These are phyloP conservation scores for Drosophila simulans DNA, from an alignment of 1,140 invertebrate genomes.

Conservation along the genomic window DNA sequence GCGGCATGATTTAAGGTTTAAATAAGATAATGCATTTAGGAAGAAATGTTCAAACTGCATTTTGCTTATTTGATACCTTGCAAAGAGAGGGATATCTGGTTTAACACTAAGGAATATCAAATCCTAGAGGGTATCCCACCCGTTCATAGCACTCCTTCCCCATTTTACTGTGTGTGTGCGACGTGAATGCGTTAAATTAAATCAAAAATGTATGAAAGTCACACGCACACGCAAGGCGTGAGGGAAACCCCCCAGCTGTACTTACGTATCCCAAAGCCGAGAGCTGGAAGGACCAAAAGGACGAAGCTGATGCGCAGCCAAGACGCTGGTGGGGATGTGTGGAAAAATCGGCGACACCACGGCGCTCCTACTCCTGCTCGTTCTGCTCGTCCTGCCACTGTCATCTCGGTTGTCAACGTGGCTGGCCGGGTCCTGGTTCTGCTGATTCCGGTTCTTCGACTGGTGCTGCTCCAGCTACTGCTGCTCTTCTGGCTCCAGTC, in stretches of 20 bases:
- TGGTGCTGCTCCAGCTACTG: background rate
- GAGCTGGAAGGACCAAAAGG: slow-evolving; percentile 22
- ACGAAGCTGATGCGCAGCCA: slow-evolving; percentile 47
- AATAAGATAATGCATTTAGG: too few relatives aligned
- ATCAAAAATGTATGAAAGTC: slow-evolving; percentile 69
- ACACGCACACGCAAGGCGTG: slow-evolving; percentile 7
- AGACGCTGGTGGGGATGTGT: slow-evolving; percentile 45
- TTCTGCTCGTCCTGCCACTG: slow-evolving; percentile 17
- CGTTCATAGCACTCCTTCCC: background rate
- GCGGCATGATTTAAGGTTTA: too few relatives aligned
- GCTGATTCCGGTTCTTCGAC: background rate
- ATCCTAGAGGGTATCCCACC: background rate
- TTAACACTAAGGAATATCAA: background rate
- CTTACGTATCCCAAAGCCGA: slow-evolving; percentile 64
- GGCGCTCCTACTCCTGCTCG: slow-evolving; percentile 14
- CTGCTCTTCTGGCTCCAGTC: slow-evolving; percentile 24
- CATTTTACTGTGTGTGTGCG: slow-evolving; percentile 2
- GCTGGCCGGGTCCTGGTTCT: slow-evolving; percentile 19
- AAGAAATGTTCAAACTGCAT: too few relatives aligned
- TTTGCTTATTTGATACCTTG: too few relatives aligned
- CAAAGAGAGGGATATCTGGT: too few relatives aligned
- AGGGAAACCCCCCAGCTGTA: slow-evolving; percentile 52
- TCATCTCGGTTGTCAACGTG: slow-evolving; percentile 57
- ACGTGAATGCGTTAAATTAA: slow-evolving; percentile 66
- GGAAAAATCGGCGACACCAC: slow-evolving; percentile 63